These are phyloP conservation scores for Dunckerocampus dactyliophorus DNA, from an alignment of 2,113 vertebrate genomes.

Conservation along the genomic window DNA sequence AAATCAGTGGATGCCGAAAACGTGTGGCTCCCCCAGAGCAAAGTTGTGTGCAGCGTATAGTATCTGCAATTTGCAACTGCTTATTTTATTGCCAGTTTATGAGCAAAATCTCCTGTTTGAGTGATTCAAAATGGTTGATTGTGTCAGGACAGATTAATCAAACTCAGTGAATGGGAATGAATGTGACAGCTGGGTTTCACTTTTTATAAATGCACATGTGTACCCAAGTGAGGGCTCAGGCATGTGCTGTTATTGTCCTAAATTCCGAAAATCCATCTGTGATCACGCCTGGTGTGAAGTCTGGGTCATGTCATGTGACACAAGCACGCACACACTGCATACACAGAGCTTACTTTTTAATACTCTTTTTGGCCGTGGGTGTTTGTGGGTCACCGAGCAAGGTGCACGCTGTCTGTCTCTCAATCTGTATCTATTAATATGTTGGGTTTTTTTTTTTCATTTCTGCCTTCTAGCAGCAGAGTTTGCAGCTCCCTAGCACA, in stretches of 20 bases:
- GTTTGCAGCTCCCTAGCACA: slow-evolving; percentile 75
- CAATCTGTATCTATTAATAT: slow-evolving; percentile 1
- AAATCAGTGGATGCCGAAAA: slow-evolving; percentile 3
- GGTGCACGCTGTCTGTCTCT: slow-evolving; percentile 30
- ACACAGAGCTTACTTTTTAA: slow-evolving; percentile 18
- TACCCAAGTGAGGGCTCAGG: neutral
- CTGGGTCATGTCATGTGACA: slow-evolving; percentile 10
- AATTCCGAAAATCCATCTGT: slow-evolving; percentile 13
- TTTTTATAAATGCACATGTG: slow-evolving; percentile 1
- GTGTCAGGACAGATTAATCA: slow-evolving; percentile 14
- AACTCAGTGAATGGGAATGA: slow-evolving; percentile 2
- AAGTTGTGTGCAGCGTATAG: neutral
- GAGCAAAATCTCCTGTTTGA: neutral
- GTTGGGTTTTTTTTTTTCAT: neutral
- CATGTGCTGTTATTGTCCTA: neutral
- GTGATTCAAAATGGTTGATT: slow-evolving; percentile 7
- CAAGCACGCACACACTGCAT: neutral
- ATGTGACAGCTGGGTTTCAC: neutral
- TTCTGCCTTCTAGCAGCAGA: slow-evolving; percentile 77
- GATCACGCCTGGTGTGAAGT: slow-evolving; percentile 11
- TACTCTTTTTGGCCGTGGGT: slow-evolving; percentile 19
- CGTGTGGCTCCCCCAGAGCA: no score
- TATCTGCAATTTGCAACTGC: neutral
- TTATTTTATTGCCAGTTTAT: slow-evolving; percentile 6
- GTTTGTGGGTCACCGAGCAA: slow-evolving; percentile 40